These are phyloP conservation scores for Selene dorsalis DNA, from an alignment of 2,797 vertebrate species.

Conservation along the genomic window DNA sequence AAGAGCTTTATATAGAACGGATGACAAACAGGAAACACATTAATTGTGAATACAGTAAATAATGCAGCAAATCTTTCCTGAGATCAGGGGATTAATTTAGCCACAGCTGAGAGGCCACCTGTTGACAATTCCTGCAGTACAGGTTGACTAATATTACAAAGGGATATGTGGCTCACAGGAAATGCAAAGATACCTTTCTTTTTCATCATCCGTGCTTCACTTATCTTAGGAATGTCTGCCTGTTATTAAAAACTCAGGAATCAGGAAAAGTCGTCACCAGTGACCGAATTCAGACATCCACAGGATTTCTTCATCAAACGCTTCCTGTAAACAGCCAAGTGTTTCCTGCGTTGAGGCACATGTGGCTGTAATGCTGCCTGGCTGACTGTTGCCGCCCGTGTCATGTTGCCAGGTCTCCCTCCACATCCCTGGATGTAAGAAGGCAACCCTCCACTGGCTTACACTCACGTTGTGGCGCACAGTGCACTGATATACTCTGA, in stretches of 20 bases:
- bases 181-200: slow-evolving; percentile 29
- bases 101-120: slow-evolving; percentile 69
- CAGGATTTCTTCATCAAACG: slow-evolving; percentile 77
- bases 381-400: slow-evolving; percentile 43
- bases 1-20: slow-evolving; percentile 72
- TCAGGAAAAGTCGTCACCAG: slow-evolving; percentile 80
- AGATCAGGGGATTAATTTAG: slow-evolving; percentile 68
- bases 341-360: slow-evolving; percentile 79
- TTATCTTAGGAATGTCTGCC: slow-evolving; percentile 70
- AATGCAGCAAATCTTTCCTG: slow-evolving; percentile 65
- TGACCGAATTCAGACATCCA: slow-evolving; percentile 57
- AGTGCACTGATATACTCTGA: slow-evolving; percentile 54
- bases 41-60: slow-evolving; percentile 77
- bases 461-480: slow-evolving; percentile 56
- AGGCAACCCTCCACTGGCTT: slow-evolving; percentile 63
- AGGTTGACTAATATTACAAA: slow-evolving; percentile 40
- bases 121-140: slow-evolving; percentile 62
- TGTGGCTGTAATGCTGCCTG: slow-evolving; percentile 59
- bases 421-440: slow-evolving; percentile 48
- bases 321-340: slow-evolving; percentile 87
- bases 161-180: slow-evolving; percentile 49
- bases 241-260: slow-evolving; percentile 75
- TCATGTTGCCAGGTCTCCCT: slow-evolving; percentile 54
- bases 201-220: slow-evolving; percentile 49
- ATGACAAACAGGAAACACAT: slow-evolving; percentile 84